phyloP scores from a whole-genome alignment of 2,113 vertebrate genomes.

The Platichthys flesus region DNA sequence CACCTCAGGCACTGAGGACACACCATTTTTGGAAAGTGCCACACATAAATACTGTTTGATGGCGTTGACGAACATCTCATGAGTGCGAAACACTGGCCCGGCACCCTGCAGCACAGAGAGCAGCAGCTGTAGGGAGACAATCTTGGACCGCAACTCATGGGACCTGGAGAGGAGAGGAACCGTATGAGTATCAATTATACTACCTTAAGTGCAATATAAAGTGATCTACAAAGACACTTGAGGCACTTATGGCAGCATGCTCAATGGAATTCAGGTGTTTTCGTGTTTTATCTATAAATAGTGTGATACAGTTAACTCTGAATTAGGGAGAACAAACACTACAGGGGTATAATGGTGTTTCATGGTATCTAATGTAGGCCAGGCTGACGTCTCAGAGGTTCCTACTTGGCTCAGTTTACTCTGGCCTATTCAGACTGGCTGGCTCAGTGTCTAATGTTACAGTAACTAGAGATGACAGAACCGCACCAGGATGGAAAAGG shows the following conservation, averaged over 20 bases:
- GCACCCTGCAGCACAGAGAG: constrained; percentile 95
- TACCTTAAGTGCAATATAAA: not conserved
- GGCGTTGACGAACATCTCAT: constrained; percentile 98
- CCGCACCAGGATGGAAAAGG: constrained; percentile 42
- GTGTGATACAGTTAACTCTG: not conserved
- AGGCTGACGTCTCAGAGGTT: constrained; percentile 17
- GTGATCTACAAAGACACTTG: not conserved
- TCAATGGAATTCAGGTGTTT: not conserved
- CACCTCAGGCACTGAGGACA: constrained; percentile 97
- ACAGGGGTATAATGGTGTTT: not conserved
- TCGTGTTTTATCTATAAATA: not conserved
- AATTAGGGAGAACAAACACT: not conserved
- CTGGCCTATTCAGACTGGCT: constrained; percentile 26
- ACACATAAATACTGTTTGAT: constrained; percentile 99
- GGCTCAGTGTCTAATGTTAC: constrained; percentile 52
- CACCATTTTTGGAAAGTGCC: constrained; percentile 96
- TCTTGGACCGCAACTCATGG: constrained; percentile 95
- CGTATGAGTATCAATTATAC: not conserved
- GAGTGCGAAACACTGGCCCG: constrained; percentile 93
- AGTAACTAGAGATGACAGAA: constrained; percentile 60
- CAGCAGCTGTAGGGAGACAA: constrained; percentile 95
- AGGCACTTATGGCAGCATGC: not conserved
- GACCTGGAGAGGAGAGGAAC: constrained; percentile 82
- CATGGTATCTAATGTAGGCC: constrained; percentile 14
- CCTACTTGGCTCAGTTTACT: constrained; percentile 49